Evolutionary conservation across 2,888 invertebrate species (phyloP).

Genomic region (Leucania comma): DNA sequence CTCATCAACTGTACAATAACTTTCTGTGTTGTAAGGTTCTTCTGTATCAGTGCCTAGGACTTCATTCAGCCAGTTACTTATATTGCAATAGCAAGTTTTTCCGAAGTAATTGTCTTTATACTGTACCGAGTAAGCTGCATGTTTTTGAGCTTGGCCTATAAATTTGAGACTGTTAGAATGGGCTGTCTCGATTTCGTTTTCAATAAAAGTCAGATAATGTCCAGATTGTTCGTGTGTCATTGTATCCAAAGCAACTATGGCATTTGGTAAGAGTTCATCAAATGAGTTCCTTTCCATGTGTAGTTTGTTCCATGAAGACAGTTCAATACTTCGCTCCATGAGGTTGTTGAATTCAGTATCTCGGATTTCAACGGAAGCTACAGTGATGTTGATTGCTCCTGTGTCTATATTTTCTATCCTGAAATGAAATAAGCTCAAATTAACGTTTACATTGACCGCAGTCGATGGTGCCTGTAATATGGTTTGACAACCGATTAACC

Average conservation of each 20-base stretch:
- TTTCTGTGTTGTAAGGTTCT: conserved; percentile 86
- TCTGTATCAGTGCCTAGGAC: conserved; percentile 82
- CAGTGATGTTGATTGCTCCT: conserved; percentile 92
- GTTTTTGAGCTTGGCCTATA: conserved; percentile 88
- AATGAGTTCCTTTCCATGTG: conserved; percentile 92
- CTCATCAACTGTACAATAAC: conserved; percentile 91
- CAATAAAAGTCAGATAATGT: conserved; percentile 90
- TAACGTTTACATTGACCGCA: neutral
- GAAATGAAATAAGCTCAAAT: conserved; percentile 71
- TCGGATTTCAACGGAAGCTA: conserved; percentile 91
- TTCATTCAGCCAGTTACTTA: conserved; percentile 90
- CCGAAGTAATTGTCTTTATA: conserved; percentile 92
- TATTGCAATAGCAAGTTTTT: conserved; percentile 91
- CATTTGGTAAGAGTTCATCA: conserved; percentile 88
- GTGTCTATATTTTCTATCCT: conserved; percentile 91
- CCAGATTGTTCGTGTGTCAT: conserved; percentile 90
- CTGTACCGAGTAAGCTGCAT: conserved; percentile 81
- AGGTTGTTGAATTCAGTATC: conserved; percentile 92
- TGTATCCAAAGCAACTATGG: conserved; percentile 87
- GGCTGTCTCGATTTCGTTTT: conserved; percentile 84
- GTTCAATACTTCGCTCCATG: conserved; percentile 90
- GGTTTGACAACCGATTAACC: neutral
- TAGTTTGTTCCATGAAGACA: conserved; percentile 93
- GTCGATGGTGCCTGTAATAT: neutral
- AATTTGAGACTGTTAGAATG: conserved; percentile 90